These are phyloP conservation scores for Timandra comae DNA, from an alignment of 2,888 invertebrate genomes.

Conservation along the genomic window DNA sequence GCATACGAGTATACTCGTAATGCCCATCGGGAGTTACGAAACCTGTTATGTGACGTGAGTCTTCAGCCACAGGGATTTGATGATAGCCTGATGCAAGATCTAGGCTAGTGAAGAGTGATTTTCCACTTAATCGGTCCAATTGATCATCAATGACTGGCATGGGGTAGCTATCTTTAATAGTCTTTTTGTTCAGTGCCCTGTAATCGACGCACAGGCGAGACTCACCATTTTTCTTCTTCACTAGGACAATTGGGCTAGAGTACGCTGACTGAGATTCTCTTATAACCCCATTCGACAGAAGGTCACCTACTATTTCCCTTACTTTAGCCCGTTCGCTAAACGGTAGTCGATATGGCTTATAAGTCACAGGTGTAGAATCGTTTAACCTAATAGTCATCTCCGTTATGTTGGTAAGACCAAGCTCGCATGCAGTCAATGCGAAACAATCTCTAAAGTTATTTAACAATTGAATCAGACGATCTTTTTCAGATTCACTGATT, in stretches of 20 bases:
- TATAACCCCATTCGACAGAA: constrained; percentile 24
- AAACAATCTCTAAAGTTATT: too few species aligned
- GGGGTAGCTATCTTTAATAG: background rate
- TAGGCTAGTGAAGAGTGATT: constrained; percentile 1
- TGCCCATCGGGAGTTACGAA: constrained; percentile 11
- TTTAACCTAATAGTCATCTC: background rate
- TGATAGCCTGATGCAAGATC: constrained; percentile 5
- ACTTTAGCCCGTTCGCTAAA: background rate
- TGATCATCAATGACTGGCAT: background rate
- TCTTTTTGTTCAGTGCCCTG: background rate
- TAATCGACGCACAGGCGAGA: constrained; percentile 16
- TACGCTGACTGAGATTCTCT: constrained; percentile 20
- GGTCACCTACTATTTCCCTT: constrained; percentile 14
- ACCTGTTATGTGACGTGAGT: constrained; percentile 6
- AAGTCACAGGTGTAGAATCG: background rate
- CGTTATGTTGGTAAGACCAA: background rate
- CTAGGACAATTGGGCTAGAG: constrained; percentile 23
- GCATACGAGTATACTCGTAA: constrained; percentile 8
- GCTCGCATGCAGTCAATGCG: background rate
- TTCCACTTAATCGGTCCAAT: background rate
- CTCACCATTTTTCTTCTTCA: constrained; percentile 24
- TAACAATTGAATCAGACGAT: too few species aligned
- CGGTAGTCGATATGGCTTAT: background rate
- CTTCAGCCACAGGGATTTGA: constrained; percentile 2
- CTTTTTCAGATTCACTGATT: too few species aligned